Evolutionary conservation across 2,113 vertebrate species (phyloP).

Genomic region (Phodopus roborovskii): DNA sequence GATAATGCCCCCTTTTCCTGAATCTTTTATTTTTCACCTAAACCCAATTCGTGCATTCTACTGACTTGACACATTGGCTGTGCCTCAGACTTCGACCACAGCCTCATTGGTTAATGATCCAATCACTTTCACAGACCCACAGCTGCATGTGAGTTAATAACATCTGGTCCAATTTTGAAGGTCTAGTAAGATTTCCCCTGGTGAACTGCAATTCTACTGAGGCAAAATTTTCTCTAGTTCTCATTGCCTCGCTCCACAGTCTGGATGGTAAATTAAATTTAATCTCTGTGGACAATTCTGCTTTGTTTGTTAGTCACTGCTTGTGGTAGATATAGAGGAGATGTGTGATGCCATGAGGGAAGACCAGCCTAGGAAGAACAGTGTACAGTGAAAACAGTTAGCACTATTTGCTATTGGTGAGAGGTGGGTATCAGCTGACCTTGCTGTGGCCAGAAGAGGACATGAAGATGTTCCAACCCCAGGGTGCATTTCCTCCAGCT

Average conservation of each 20-base stretch:
- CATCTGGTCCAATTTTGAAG: background rate
- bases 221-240: background rate
- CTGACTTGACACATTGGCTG: background rate
- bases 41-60: background rate
- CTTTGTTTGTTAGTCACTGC: background rate
- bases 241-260: background rate
- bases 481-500: fast-evolving
- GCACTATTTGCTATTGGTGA: background rate
- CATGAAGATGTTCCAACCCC: fast-evolving
- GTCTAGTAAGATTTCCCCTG: background rate
- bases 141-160: background rate
- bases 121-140: background rate
- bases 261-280: background rate
- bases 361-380: background rate
- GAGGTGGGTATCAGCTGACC: background rate
- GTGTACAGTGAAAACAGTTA: fast-evolving
- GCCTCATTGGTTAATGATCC: background rate
- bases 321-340: background rate
- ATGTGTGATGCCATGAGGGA: background rate
- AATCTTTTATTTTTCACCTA: background rate
- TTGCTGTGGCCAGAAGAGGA: background rate
- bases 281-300: background rate
- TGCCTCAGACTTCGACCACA: background rate
- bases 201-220: background rate
- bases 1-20: background rate